Evolutionary conservation across 2,113 vertebrate genomes (phyloP), one percentile per base, ranked within the genome.

Genomic region (Onychostruthus taczanowskii): DNA sequence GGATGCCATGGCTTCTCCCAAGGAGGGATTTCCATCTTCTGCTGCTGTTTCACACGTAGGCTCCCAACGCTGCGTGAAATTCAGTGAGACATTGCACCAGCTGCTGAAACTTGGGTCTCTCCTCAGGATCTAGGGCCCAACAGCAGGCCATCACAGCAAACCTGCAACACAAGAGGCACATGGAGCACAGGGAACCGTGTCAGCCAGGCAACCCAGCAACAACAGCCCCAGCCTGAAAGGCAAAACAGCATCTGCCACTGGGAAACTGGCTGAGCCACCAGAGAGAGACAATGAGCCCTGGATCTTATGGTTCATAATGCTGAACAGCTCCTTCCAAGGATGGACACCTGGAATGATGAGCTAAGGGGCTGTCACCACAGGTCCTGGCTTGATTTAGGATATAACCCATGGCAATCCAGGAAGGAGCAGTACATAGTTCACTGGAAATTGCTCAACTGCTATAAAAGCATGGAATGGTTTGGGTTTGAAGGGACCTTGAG

Each of bases 91-190:
- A 99, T 97, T 99, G 99, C 56, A 99, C 99, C 58, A 99, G 98
- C 98, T 99, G 99, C 98, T 99, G 99, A 89, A 99, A 99, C 97
- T 99, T 99, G 69, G 99, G 99, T 96, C 99, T 98, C 96, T 99
- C 99, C 95, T 99, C 99, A 0, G 99, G 99, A 96, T 99, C 99
- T 75, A 99, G 97, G 56, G 99, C 99, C 99, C 99, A 99, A 91
- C 99, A 99, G 95, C 99, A 99, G 37, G 99, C 99, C 99, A 99
- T 99, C 89, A 99, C 99, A 73, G 99, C 99, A 98, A 99, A 99
- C 84, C 99, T 99, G 95, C 9, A 80, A 33, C 49, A 96, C 67
- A 87, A 87, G 49, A 39, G 53, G 85, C 27, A 95, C 82, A 88
- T 0, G 27, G 92, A 67, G 92, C 53, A 64, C 7, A 6, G 23